Evolutionary conservation across 1,140 invertebrate species (phyloP), one percentile per base, ranked within the genome.

Genomic region (Gonioctena quinquepunctata): DNA sequence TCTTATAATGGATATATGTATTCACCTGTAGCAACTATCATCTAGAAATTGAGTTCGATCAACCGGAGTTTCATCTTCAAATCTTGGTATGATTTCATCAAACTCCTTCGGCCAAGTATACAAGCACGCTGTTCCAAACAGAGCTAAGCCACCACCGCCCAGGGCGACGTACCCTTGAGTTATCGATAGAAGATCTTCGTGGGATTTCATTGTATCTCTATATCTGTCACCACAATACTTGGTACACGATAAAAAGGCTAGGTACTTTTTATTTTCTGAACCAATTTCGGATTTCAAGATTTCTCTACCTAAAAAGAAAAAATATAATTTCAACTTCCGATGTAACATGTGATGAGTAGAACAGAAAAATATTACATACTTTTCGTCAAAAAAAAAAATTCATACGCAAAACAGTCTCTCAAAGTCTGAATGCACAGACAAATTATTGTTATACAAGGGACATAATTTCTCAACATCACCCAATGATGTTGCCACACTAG

Each of bases 181-280:
- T 60, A 92, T 85, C 4, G 88, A 86, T 21, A 94, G 82, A 26
- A 93, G 90, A 76, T 94, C 91, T 61, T 90, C 89, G 79, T 95
- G 92, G 11, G 89, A 90, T 74, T 87, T 88, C 84, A 68, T 86
- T 85, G 74, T 84, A 48, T 85, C 82, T 22, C 74, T 73, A 72
- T 88, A 88, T 23, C 84, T 87, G 3, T 85, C 84, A 1, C 91
- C 69, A 52, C 65, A 61, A 28, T 78, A 78, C n/a, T 89, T 85
- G 0, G 95, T 97, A 80, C 94, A 96, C 0, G 93, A 93, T 59
- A 97, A 86, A 80, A 98, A 97, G 1, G 92, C 94, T 56, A 97
- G 86, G 84, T 93, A 97, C 82, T 95, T 98, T 80, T 88, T 90
- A 69, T 89, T 79, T 85, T 90, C 80, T 83, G 90, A 79, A 84